Base-by-base conservation (phyloP, 2,888 invertebrate species). In the Dynastes hyllus region DNA sequence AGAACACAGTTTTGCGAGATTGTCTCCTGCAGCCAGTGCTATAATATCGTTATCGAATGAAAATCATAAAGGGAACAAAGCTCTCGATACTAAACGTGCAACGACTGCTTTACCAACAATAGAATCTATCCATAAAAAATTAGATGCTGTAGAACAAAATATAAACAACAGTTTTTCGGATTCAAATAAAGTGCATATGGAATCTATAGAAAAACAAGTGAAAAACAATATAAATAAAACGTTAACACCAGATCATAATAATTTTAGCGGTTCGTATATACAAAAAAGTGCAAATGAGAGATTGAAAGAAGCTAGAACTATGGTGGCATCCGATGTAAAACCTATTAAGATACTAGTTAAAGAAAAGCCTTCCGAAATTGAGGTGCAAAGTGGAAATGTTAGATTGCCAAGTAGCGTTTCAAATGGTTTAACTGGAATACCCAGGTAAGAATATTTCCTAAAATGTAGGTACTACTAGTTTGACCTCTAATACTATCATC, bases 371-470 rank as follows among this genome's bases (percentile, higher is more conserved):
- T 85, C 85, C 13, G 86, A 88, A 76, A 84, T 85, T 63, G 89
- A 89, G 32, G 88, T 89, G 75, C 88, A 89, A 82, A 89, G 89
- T 84, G 89, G 89, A 2, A 89, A 89, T 79, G 85, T 89, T 16
- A 83, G 88, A 63, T 81, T 87, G 16, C 85, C 87, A 13, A 83
- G 84, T 66, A 85, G 85, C 76, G 84, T 87, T 29, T 83, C 86
- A 11, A 89, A 89, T 84, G 88, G 88, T 63, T 80, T 87, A 4
- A 84, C 71, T 63, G 83, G 82, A 79, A 83, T 87, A 81, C 88
- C 89, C 9, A 86, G 88, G 89, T 89, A 84, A 89, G 88, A n/a
- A 13, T 8, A 29, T 61, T 61, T 61, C 27, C 22, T 51, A 11
- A 51, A 6, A 55, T 55, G 2, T 55, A n/a, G 37, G 13, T 65